Conservation (phyloP, 2,888 invertebrate species). For the Seladonia tumulorum region DNA sequence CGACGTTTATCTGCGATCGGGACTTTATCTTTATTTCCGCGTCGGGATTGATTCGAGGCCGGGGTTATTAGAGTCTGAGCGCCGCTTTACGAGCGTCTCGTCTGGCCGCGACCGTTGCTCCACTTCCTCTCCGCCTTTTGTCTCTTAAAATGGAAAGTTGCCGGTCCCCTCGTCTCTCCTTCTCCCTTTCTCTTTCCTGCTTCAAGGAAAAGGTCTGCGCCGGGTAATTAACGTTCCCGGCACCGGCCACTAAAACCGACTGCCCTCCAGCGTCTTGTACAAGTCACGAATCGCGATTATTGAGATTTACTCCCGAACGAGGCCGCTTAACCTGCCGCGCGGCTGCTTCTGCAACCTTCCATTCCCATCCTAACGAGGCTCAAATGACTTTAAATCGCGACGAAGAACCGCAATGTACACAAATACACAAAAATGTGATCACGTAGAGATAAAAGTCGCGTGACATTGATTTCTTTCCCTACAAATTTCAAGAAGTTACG, state of each 20-base stretch:
- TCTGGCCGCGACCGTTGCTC: conserved; percentile 18
- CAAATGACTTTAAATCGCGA: not conserved
- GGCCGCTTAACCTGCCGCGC: not conserved
- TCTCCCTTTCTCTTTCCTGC: not conserved
- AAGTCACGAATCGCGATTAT: not conserved
- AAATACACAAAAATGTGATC: no score
- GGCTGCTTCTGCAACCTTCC: not conserved
- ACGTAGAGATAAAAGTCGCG: no score
- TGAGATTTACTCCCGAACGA: not conserved
- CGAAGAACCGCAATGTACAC: no score
- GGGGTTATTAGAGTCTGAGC: conserved; percentile 53
- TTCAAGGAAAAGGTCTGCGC: not conserved
- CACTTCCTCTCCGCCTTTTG: not conserved
- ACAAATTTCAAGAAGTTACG: no score
- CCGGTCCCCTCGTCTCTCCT: not conserved
- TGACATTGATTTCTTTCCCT: no score
- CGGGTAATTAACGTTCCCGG: conserved; percentile 1
- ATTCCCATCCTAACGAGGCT: not conserved
- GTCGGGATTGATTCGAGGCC: conserved; percentile 57
- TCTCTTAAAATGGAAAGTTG: conserved; percentile 9
- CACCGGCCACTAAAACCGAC: not conserved
- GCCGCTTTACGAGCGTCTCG: conserved; percentile 51
- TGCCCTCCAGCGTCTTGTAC: not conserved
- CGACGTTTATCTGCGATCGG: conserved; percentile 64
- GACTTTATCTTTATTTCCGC: conserved; percentile 63